Evolutionary conservation across 2,797 vertebrate species (phyloP).

Genomic region (Coregonus suidteri): DNA sequence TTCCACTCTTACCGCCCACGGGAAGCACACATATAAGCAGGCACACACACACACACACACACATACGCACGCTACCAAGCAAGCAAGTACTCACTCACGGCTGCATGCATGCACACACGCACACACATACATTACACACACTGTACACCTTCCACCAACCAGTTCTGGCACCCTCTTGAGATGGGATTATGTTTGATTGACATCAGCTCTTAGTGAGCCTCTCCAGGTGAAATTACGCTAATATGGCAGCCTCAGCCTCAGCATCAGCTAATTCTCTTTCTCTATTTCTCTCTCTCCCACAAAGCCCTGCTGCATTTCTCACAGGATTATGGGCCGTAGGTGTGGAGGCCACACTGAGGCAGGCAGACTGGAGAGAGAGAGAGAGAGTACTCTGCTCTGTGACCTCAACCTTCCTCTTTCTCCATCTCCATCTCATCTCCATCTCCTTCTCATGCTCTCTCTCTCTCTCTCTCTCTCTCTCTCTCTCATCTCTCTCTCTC

Average conservation of each 20-base stretch:
- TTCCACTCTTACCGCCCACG: neutral
- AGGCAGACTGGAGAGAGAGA: neutral
- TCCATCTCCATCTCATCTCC: too few species aligned
- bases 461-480: neutral
- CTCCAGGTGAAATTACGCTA: slow-evolving; percentile 2
- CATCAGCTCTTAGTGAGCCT: neutral
- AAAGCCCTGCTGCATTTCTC: slow-evolving; percentile 1
- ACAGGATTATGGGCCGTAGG: neutral
- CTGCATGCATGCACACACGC: neutral
- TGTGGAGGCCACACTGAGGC: neutral
- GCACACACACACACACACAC: neutral
- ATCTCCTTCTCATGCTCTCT: neutral
- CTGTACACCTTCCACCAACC: neutral
- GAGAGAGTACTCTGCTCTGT: too few species aligned
- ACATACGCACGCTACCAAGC: neutral
- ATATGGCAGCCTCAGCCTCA: neutral
- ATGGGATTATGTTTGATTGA: slow-evolving; percentile 42
- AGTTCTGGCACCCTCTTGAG: slow-evolving; percentile 26
- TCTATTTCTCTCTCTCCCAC: neutral
- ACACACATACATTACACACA: too few species aligned
- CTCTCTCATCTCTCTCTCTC: neutral
- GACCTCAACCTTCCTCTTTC: neutral
- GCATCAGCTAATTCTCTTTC: neutral
- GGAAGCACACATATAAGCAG: neutral
- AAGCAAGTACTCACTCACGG: neutral